Evolutionary conservation across 2,888 invertebrate species (phyloP).

Genomic region (Seira sanloemensis): DNA sequence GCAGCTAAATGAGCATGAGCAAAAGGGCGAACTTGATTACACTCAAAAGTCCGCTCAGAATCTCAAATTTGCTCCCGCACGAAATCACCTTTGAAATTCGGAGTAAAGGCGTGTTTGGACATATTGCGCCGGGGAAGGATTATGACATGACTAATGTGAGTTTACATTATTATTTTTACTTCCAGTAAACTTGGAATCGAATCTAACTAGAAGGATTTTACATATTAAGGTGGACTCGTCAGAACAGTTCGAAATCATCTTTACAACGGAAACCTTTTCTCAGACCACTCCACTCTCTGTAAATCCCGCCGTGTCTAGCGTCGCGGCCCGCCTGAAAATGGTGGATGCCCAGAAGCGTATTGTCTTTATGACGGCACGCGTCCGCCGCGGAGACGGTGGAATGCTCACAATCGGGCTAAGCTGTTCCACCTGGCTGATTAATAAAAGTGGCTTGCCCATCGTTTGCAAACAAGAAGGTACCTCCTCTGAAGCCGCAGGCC

Average conservation of each 20-base stretch:
- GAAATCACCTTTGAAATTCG: slow-evolving; percentile 82
- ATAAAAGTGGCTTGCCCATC: slow-evolving; percentile 96
- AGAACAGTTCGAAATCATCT: slow-evolving; percentile 83
- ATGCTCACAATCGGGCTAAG: slow-evolving; percentile 79
- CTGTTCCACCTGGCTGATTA: slow-evolving; percentile 93
- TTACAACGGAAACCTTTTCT: slow-evolving; percentile 90
- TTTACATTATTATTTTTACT: slow-evolving; percentile 67
- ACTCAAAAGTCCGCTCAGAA: slow-evolving; percentile 87
- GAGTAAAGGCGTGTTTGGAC: slow-evolving; percentile 67
- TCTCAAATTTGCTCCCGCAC: slow-evolving; percentile 92
- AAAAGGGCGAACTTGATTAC: slow-evolving; percentile 93
- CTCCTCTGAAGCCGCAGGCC: slow-evolving; percentile 85
- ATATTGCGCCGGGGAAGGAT: slow-evolving; percentile 77
- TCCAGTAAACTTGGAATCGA: neutral
- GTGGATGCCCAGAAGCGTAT: slow-evolving; percentile 85
- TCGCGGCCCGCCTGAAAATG: slow-evolving; percentile 84
- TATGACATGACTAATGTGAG: slow-evolving; percentile 76
- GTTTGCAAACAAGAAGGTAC: slow-evolving; percentile 94
- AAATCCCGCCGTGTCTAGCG: slow-evolving; percentile 76
- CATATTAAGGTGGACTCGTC: slow-evolving; percentile 82
- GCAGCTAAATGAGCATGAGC: slow-evolving; percentile 64
- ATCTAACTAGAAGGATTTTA: neutral
- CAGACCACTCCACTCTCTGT: slow-evolving; percentile 81
- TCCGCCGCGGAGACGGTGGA: slow-evolving; percentile 80
- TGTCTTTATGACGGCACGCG: slow-evolving; percentile 85